Evolutionary conservation across 2,888 invertebrate species (phyloP), one percentile per base, ranked within the genome.

Genomic region (Caenorhabditis sp.): DNA sequence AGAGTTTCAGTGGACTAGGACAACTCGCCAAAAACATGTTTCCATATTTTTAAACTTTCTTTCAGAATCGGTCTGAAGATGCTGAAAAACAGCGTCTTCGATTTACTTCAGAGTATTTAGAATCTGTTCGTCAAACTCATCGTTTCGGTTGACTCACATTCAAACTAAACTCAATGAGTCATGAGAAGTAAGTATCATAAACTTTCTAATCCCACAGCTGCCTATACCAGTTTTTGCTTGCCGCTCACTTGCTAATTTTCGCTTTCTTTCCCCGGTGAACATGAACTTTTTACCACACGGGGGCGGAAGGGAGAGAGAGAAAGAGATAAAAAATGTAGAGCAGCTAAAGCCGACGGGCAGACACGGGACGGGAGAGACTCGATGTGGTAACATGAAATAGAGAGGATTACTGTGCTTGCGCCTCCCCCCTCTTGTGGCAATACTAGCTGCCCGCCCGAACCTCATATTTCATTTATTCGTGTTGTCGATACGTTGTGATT

Each of bases 361-460:
- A 22, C 37, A n/a, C n/a, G n/a, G 26, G 46, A 66, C 39, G 32
- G 52, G 59, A 59, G 59, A 58, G 50, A 45, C 37, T 43, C 45
- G 56, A 55, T 55, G 46, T 55, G 68, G 71, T 62, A 71, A 62
- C 71, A 71, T 52, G 48, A 71, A 59, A 37, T 53, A 70, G 61
- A 71, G 63, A 52, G 73, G 73, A 73, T 73, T 73, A 73, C 73
- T 73, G 73, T 73, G 58, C 73, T 73, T 65, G 65, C 73, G 73
- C 65, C 73, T 65, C 73, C 72, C n/a, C n/a, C 65, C 65, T 56
- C 58, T 73, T 63, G 39, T 63, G 63, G 46, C 71, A 56, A 71
- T 71, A 73, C 59, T 73, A 63, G 73, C 63, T 73, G 43, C 41
- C 58, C 35, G 58, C 35, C 48, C 56, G 62, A 72, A 72, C 62